phyloP scores from a whole-genome alignment of 92 coral and sea anemone genomes.

The Plumapathes pennacea region DNA sequence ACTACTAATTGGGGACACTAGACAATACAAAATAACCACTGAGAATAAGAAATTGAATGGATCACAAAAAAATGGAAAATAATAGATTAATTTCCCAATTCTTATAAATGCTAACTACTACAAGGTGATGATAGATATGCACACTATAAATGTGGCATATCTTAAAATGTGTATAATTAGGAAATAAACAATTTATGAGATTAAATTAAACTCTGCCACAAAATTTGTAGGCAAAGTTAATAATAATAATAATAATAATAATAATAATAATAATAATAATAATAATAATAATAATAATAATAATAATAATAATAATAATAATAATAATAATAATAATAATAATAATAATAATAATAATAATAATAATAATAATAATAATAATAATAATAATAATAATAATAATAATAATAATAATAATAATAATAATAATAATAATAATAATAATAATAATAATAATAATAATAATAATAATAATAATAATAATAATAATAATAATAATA shows the following conservation, averaged over 20 bases:
- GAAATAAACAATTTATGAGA: no score
- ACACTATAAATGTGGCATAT: no score
- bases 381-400: background rate
- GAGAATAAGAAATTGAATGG: no score
- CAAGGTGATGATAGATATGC: no score
- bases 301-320: background rate
- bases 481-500: background rate
- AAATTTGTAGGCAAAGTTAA: background rate
- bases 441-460: background rate
- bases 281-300: background rate
- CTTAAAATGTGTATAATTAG: no score
- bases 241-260: background rate
- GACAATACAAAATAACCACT: no score
- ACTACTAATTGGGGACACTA: no score
- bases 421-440: background rate
- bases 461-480: background rate
- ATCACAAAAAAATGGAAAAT: no score
- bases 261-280: background rate
- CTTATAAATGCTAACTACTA: no score
- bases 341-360: background rate
- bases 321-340: background rate
- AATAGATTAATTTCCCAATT: no score
- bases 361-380: background rate
- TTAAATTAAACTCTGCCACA: no score
- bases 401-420: background rate